Evolutionary conservation across 2,888 invertebrate species (phyloP).

Genomic region (Trichogramma evanescens): DNA sequence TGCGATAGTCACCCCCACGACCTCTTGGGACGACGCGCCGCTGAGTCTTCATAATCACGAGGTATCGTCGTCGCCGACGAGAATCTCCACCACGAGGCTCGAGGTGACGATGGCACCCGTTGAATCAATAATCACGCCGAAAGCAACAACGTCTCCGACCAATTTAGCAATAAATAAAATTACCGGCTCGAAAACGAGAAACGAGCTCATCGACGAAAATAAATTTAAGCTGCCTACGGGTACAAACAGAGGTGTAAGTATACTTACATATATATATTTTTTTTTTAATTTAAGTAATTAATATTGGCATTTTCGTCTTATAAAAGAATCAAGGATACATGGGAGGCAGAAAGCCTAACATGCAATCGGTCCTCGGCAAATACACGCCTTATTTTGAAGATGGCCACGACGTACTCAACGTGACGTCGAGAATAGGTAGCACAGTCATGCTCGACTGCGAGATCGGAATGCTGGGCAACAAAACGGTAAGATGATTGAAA

Average conservation of each 20-base stretch:
- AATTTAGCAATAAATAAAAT: neutral
- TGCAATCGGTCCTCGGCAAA: constrained; percentile 42
- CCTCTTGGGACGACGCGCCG: too few relatives aligned
- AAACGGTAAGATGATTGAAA: constrained; percentile 48
- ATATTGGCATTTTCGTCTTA: neutral
- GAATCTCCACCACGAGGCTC: neutral
- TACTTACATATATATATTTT: constrained; percentile 10
- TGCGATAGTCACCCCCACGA: too few relatives aligned
- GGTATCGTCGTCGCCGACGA: neutral
- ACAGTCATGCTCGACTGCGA: constrained; percentile 55
- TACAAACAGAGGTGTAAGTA: too few relatives aligned
- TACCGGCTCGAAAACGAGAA: constrained; percentile 21
- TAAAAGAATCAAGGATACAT: constrained; percentile 16
- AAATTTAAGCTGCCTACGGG: too few relatives aligned
- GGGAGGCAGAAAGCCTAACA: constrained; percentile 33
- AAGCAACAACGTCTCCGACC: neutral
- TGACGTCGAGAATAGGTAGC: constrained; percentile 55
- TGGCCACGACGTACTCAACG: constrained; percentile 52
- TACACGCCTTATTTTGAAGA: constrained; percentile 57
- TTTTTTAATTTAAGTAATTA: neutral
- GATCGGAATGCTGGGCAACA: constrained; percentile 56
- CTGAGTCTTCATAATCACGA: neutral
- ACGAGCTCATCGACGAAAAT: constrained; percentile 26
- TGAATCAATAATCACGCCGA: neutral
- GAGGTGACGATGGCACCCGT: neutral